Evolutionary conservation across 2,797 vertebrate genomes (phyloP), one percentile per base, ranked within the genome.

Genomic region (Schizopygopsis pylzovi): DNA sequence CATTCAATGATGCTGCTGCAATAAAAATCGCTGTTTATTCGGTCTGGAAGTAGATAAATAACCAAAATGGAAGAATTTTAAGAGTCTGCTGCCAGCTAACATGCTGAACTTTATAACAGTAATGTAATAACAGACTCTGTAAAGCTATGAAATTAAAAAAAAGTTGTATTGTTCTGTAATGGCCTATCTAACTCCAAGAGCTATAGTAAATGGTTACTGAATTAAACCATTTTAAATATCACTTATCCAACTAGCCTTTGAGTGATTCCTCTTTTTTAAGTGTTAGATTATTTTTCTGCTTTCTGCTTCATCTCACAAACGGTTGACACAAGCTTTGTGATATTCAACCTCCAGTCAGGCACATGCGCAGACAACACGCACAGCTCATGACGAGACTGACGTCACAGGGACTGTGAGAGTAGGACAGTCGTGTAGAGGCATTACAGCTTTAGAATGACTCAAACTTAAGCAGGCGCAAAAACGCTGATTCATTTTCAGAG

Each of bases 41-140:
- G 10, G 16, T 54, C 33, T 41, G 65, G 18, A 81, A 56, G 45
- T 54, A 56, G 8, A 59, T 43, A 54, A 59, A 67, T 61, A 33
- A 83, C 45, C 61, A 54, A 28, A 77, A n/a, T 43, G 61, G 45
- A 76, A 67, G 45, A 76, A 39, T 22, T 77, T 25, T 4, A 75
- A 67, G 15, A 56, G 20, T 22, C 54, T 54, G 52, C 18, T 54
- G 16, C 52, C 52, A 18, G 52, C 52, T 16, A 15, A 10, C 41
- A 43, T 43, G 41, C 52, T 82, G 37, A 70, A 82, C 37, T 71
- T 54, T 39, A 43, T 13, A 11, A 54, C 33, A 54, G 33, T 18
- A 28, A 54, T 25, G 22, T 56, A 18, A 70, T 70, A 59, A 72
- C 15, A 72, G 5, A 72, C 4, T 20, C 28, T 41, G 20, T 68